These are phyloP conservation scores for Myotis lucifugus DNA, from an alignment of 2,113 vertebrate genomes.

Conservation along the genomic window DNA sequence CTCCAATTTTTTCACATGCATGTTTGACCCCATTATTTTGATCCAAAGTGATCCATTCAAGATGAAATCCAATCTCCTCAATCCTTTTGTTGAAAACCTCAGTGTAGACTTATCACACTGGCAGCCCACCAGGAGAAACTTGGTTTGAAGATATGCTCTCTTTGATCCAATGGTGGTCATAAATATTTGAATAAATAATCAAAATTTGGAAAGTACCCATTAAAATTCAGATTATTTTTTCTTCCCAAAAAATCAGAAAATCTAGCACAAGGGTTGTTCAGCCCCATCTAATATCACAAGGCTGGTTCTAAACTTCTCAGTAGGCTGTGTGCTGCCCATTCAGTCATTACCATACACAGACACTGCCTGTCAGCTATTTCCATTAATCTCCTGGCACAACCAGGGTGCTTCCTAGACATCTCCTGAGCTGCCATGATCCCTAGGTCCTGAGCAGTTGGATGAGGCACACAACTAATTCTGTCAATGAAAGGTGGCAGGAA, in stretches of 20 bases:
- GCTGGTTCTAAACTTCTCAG: background rate
- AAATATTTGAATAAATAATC: background rate
- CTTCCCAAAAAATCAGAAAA: background rate
- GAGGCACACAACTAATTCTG: background rate
- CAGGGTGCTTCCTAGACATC: background rate
- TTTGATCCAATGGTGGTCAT: background rate
- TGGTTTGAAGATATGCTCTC: background rate
- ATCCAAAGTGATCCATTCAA: background rate
- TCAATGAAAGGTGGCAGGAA: background rate
- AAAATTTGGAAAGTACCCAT: background rate
- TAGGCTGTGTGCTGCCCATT: background rate
- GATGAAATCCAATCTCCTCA: background rate
- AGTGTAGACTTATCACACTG: background rate
- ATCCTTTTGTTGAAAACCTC: no score
- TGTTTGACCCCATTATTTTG: no score
- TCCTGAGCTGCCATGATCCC: rapidly evolving
- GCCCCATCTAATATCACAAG: no score
- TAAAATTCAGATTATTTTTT: background rate
- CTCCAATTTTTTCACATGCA: rapidly evolving
- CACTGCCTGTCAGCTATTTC: no score
- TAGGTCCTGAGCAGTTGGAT: background rate
- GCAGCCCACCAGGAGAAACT: background rate
- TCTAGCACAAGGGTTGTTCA: background rate
- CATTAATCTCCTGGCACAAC: background rate
- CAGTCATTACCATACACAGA: rapidly evolving